Conservation (phyloP, 1,140 invertebrate genomes). For the Chironomus tepperi region DNA sequence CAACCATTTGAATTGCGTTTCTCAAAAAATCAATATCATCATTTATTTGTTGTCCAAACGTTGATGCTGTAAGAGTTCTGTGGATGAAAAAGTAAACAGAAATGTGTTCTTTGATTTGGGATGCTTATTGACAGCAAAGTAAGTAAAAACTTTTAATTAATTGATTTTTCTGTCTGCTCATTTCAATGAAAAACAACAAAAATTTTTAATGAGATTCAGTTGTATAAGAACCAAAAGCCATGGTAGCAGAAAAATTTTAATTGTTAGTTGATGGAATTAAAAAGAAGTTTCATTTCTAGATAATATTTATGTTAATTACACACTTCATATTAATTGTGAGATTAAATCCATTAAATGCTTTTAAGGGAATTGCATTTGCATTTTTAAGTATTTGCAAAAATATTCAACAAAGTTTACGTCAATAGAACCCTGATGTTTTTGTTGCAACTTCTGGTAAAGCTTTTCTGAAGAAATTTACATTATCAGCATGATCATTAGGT, state of each 20-base stretch:
- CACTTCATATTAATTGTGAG: neutral
- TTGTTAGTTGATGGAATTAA: too few relatives aligned
- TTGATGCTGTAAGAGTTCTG: neutral
- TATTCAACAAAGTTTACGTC: neutral
- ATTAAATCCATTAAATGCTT: neutral
- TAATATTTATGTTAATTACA: too few relatives aligned
- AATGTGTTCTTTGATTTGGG: neutral
- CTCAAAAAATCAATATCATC: constrained; percentile 10
- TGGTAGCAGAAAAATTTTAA: too few relatives aligned
- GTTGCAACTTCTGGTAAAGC: neutral
- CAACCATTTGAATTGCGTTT: neutral
- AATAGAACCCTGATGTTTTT: neutral
- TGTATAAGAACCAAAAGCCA: neutral
- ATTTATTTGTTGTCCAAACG: neutral
- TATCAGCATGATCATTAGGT: neutral
- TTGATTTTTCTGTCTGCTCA: neutral
- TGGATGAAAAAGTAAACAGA: neutral
- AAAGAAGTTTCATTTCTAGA: too few relatives aligned
- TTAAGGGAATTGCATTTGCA: constrained; percentile 7
- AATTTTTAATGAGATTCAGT: neutral
- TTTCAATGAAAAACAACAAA: neutral
- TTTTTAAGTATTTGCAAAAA: neutral
- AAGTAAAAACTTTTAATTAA: neutral
- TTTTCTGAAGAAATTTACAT: neutral
- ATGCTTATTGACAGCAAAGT: neutral